Evolutionary conservation across 2,797 vertebrate species (phyloP).

Genomic region (Phrynocephalus guinanensis): DNA sequence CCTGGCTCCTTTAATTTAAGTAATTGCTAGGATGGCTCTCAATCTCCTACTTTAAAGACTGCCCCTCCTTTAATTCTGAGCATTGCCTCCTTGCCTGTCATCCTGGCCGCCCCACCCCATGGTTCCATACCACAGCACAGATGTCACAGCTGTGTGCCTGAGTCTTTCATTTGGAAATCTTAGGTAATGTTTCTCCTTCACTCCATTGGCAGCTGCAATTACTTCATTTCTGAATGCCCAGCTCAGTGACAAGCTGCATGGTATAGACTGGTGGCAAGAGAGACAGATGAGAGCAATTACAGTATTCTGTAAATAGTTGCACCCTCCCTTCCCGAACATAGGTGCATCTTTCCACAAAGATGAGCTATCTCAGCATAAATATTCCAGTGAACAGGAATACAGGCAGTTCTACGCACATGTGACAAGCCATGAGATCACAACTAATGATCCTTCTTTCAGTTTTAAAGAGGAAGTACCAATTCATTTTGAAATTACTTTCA

Average conservation of each 20-base stretch:
- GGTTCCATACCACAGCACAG: neutral
- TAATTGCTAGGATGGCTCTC: neutral
- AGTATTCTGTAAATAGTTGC: neutral
- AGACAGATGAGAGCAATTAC: conserved; percentile 21
- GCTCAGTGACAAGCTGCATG: neutral
- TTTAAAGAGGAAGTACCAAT: conserved; percentile 10
- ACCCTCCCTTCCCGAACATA: neutral
- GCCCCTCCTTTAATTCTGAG: neutral
- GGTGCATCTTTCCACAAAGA: neutral
- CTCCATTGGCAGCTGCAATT: neutral
- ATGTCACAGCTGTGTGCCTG: neutral
- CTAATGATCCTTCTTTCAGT: conserved; percentile 13
- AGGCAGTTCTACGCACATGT: neutral
- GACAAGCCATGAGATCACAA: conserved; percentile 12
- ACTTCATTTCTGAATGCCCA: conserved; percentile 14
- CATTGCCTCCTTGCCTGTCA: neutral
- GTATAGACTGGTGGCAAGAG: neutral
- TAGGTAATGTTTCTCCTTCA: conserved; percentile 13
- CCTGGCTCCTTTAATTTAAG: neutral
- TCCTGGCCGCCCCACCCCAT: neutral
- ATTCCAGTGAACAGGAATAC: neutral
- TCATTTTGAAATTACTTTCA: conserved; percentile 32
- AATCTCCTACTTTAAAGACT: neutral
- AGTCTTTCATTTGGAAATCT: conserved; percentile 21
- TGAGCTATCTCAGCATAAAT: neutral